Percentiles rank a stretch among this genome's conserved stretches.
phyloP scores from a whole-genome alignment of 2,113 vertebrate genomes.

The Crocuta crocuta region DNA sequence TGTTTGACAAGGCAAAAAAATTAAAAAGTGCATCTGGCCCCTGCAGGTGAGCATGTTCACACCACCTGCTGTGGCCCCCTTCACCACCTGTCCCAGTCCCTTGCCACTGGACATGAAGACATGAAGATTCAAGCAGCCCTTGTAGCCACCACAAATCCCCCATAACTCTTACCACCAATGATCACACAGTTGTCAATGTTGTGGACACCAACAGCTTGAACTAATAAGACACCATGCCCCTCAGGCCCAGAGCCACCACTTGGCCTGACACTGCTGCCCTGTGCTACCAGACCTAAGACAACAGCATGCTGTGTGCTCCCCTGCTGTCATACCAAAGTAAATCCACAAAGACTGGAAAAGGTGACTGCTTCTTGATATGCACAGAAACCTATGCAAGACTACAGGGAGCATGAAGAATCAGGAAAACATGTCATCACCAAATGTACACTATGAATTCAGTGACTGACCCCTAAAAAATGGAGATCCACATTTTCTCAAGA shows the following conservation, averaged over 20 bases:
- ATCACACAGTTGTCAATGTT: neutral
- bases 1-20: neutral
- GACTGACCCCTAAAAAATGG: neutral
- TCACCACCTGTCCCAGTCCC: neutral
- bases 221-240: neutral
- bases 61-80: neutral
- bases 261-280: neutral
- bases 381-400: neutral
- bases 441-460: neutral
- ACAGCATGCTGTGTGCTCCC: neutral
- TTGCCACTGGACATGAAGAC: neutral
- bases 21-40: neutral
- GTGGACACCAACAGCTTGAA: neutral
- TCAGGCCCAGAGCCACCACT: neutral
- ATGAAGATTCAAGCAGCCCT: neutral
- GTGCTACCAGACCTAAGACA: neutral
- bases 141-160: neutral
- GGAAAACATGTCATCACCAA: neutral
- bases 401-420: neutral
- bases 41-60: neutral
- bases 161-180: neutral
- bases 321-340: neutral
- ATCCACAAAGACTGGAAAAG: neutral
- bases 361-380: neutral
- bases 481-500: neutral